Evolutionary conservation across 2,888 invertebrate genomes (phyloP).

Genomic region (Eledone cirrhosa): DNA sequence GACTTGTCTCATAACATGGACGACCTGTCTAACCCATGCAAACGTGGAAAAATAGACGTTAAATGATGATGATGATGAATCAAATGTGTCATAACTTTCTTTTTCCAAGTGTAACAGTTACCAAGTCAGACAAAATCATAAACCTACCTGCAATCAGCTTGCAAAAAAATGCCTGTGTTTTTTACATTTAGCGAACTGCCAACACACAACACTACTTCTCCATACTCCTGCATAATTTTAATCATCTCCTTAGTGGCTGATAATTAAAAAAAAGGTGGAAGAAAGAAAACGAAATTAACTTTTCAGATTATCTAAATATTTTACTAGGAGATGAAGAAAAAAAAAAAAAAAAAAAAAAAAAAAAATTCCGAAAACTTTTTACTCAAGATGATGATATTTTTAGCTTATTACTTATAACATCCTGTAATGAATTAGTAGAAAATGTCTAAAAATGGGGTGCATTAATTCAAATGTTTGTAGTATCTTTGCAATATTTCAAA

Average conservation of each 20-base stretch:
- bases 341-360: not conserved
- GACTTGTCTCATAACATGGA: too few species aligned
- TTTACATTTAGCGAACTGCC: constrained; percentile 90
- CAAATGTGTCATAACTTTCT: too few species aligned
- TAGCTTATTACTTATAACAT: not conserved
- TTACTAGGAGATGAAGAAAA: too few species aligned
- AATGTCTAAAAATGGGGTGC: too few species aligned
- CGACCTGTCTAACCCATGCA: too few species aligned
- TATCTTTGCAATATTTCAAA: too few species aligned
- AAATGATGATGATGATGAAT: too few species aligned
- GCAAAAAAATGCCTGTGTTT: constrained; percentile 91
- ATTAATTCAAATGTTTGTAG: too few species aligned
- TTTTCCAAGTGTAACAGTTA: too few species aligned
- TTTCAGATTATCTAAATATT: too few species aligned
- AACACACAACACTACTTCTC: constrained; percentile 91
- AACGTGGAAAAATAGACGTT: too few species aligned
- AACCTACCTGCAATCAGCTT: constrained; percentile 76
- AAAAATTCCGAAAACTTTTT: not conserved
- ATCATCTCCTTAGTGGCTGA: constrained; percentile 87
- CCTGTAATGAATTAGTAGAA: not conserved
- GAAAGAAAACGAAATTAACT: not conserved
- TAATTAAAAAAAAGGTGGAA: constrained; percentile 28
- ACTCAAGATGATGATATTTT: not conserved
- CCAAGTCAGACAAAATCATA: too few species aligned
- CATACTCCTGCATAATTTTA: constrained; percentile 92